These are phyloP conservation scores for Geopemphigus sp. DNA, from an alignment of 1,140 invertebrate species.

Conservation along the genomic window DNA sequence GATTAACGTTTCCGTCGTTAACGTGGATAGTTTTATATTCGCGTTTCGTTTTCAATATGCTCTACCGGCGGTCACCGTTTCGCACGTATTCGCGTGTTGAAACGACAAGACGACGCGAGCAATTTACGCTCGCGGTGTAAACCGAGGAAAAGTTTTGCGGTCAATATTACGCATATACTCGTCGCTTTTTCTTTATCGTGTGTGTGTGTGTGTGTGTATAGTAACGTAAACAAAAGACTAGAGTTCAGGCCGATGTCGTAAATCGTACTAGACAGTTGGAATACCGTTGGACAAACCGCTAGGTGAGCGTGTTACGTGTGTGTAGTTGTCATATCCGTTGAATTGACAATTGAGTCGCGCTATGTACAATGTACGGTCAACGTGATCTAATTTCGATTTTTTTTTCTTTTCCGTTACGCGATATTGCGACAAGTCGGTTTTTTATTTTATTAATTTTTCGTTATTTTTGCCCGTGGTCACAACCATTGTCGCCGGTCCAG, in stretches of 20 bases:
- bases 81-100: neutral
- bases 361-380: neutral
- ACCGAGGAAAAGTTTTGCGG: neutral
- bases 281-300: neutral
- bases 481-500: neutral
- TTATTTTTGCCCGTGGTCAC: neutral
- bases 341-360: neutral
- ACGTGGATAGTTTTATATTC: neutral
- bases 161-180: neutral
- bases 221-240: neutral
- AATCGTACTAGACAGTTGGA: neutral
- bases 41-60: neutral
- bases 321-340: neutral
- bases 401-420: neutral
- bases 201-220: neutral
- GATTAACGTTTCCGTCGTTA: slow-evolving; percentile 1
- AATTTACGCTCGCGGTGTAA: too few relatives aligned
- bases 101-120: neutral
- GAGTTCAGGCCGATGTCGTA: neutral
- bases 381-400: neutral
- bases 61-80: neutral
- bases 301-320: neutral
- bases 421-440: slow-evolving; percentile 35
- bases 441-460: slow-evolving; percentile 11
- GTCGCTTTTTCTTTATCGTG: neutral